Conservation (phyloP, 2,888 invertebrate genomes). For the Argynnis bischoffii region DNA sequence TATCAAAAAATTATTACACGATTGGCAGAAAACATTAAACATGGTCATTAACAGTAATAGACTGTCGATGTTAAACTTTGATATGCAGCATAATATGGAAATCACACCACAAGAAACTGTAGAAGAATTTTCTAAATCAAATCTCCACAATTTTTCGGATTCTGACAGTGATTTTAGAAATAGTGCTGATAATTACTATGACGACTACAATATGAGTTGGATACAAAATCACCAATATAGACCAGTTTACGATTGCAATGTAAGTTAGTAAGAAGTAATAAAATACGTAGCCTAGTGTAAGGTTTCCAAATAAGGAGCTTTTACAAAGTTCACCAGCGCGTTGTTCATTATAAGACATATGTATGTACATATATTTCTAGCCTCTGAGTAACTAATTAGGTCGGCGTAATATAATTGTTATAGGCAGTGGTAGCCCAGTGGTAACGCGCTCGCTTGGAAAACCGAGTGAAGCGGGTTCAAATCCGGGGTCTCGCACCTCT, state of each 20-base stretch:
- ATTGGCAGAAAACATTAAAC: constrained; percentile 69
- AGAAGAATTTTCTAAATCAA: constrained; percentile 65
- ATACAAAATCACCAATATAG: constrained; percentile 51
- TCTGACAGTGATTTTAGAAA: constrained; percentile 59
- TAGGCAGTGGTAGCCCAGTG: too few relatives aligned
- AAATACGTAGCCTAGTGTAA: too few relatives aligned
- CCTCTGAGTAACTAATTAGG: too few relatives aligned
- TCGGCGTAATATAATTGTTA: too few relatives aligned
- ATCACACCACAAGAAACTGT: constrained; percentile 66
- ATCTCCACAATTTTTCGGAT: constrained; percentile 54
- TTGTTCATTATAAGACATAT: too few relatives aligned
- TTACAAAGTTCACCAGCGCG: neutral
- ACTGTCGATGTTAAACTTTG: constrained; percentile 54
- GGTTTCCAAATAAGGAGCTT: neutral
- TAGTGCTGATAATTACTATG: constrained; percentile 51
- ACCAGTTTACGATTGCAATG: constrained; percentile 28
- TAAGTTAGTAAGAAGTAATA: constrained; percentile 17
- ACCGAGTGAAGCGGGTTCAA: too few relatives aligned
- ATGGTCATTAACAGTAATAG: constrained; percentile 62
- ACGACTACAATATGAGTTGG: constrained; percentile 61
- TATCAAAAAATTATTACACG: constrained; percentile 65
- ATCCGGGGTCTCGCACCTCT: too few relatives aligned
- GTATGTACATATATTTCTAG: too few relatives aligned
- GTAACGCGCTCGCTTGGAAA: too few relatives aligned
- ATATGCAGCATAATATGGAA: constrained; percentile 52